These are phyloP conservation scores for Disparrhopalites patrizii DNA, from an alignment of 2,888 invertebrate genomes.

Conservation along the genomic window DNA sequence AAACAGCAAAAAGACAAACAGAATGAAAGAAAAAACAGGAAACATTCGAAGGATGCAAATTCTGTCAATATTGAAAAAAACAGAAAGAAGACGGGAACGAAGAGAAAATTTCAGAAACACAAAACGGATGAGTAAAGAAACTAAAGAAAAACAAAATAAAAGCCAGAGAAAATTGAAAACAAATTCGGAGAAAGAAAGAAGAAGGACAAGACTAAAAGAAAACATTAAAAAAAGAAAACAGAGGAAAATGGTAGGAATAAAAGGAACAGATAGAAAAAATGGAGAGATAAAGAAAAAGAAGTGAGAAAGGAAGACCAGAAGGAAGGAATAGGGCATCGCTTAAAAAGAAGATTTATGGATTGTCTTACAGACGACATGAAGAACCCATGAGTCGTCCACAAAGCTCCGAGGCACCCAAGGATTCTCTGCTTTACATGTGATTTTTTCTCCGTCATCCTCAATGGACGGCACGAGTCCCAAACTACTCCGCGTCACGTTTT, in stretches of 20 bases:
- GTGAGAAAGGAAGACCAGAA: neutral
- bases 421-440: conserved; percentile 86
- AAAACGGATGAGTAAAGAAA: too few species aligned
- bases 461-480: conserved; percentile 82
- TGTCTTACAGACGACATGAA: conserved; percentile 82
- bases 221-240: too few species aligned
- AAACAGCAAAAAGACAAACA: too few species aligned
- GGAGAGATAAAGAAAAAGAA: conserved; percentile 7
- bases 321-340: conserved; percentile 10
- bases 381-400: conserved; percentile 79
- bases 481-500: conserved; percentile 78
- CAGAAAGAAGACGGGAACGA: too few species aligned
- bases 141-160: neutral
- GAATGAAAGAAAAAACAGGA: too few species aligned
- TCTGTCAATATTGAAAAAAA: too few species aligned
- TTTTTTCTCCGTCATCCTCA: conserved; percentile 82
- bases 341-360: conserved; percentile 27
- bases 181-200: neutral
- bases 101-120: too few species aligned
- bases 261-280: too few species aligned
- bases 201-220: neutral
- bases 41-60: too few species aligned
- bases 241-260: neutral
- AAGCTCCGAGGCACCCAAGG: conserved; percentile 79
- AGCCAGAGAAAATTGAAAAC: neutral